Evolutionary conservation across 2,113 vertebrate genomes (phyloP).

Genomic region (Hemichromis elongatus): DNA sequence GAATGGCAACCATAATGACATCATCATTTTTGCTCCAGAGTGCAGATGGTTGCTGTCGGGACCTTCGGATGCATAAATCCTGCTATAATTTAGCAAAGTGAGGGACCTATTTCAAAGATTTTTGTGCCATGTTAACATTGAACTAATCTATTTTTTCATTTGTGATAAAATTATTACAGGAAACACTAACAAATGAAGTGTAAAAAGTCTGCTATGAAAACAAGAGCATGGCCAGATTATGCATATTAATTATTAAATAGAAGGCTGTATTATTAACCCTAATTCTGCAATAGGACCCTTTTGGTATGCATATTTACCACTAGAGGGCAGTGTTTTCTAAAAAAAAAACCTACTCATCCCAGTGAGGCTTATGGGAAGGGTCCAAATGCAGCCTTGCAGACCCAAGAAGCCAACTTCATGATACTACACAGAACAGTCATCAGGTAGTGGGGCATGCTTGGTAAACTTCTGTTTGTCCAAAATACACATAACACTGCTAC

Average conservation of each 20-base stretch:
- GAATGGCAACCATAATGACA: constrained; percentile 21
- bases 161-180: not conserved
- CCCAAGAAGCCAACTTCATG: not conserved
- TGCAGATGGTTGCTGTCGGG: not conserved
- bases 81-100: not conserved
- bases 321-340: constrained; percentile 41
- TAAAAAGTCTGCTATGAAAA: not conserved
- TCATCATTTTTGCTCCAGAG: not conserved
- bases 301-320: not conserved
- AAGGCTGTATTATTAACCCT: not conserved
- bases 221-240: not conserved
- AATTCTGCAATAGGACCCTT: not conserved
- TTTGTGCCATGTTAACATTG: not conserved
- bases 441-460: not conserved
- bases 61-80: not conserved
- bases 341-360: not conserved
- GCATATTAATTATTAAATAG: not conserved
- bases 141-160: not conserved
- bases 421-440: not conserved
- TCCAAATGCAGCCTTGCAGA: not conserved
- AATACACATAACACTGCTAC: not conserved
- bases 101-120: not conserved
- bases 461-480: not conserved
- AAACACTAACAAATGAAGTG: not conserved
- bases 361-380: not conserved